phyloP scores from a whole-genome alignment of 2,797 vertebrate genomes.

The Argya squamiceps region DNA sequence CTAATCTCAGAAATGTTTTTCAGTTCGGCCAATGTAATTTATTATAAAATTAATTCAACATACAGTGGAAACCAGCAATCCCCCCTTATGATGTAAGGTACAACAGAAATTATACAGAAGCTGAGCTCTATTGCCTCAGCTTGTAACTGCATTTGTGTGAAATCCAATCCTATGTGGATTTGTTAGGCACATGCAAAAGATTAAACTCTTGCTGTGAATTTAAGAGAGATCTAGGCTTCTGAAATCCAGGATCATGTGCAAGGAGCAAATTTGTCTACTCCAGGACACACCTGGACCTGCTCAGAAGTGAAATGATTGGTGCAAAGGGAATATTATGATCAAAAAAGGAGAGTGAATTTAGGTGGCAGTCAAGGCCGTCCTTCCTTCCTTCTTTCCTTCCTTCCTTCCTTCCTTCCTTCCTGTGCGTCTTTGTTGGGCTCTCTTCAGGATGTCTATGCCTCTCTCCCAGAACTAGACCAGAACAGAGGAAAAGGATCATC shows the following conservation, averaged over 20 bases:
- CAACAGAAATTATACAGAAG: background rate
- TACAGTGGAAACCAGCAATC: background rate
- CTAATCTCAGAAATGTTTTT: background rate
- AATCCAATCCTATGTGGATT: background rate
- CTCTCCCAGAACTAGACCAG: background rate
- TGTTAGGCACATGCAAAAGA: background rate
- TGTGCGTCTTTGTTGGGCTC: background rate
- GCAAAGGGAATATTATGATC: background rate
- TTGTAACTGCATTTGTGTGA: background rate
- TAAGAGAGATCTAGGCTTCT: background rate
- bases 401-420: background rate
- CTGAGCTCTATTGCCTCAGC: accelerated
- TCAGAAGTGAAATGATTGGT: background rate
- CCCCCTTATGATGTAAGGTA: background rate
- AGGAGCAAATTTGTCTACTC: background rate
- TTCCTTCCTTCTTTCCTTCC: background rate
- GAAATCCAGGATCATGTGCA: background rate
- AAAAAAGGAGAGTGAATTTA: background rate
- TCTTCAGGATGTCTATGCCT: background rate
- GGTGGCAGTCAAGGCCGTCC: background rate
- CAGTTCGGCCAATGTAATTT: background rate
- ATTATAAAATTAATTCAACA: background rate
- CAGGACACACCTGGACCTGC: background rate
- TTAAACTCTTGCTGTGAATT: background rate
- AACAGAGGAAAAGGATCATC: background rate